Conservation (phyloP, 2,797 vertebrate genomes). For the Ambastaia sidthimunki region DNA sequence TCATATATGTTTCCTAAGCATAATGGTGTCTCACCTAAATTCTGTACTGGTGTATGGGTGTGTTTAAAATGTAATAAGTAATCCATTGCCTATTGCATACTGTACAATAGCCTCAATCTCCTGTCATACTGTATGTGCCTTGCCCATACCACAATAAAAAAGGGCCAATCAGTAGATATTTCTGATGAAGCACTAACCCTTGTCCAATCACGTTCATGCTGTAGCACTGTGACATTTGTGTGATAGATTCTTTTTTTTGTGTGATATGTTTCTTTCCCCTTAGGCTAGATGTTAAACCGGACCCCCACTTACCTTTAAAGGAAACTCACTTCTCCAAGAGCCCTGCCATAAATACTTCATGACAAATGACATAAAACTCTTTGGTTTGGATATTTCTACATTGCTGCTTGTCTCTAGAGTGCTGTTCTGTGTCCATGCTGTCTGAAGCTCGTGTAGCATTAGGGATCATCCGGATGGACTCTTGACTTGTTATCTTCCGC, state of each 20-base stretch:
- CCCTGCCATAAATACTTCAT: conserved; percentile 79
- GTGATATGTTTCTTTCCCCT: conserved; percentile 33
- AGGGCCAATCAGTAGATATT: not conserved
- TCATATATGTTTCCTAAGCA: too few relatives aligned
- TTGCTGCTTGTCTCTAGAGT: conserved; percentile 75
- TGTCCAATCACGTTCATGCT: not conserved
- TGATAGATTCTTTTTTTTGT: not conserved
- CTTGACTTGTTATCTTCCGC: conserved; percentile 64
- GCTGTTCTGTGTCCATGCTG: conserved; percentile 72
- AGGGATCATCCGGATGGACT: conserved; percentile 65
- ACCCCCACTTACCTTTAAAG: conserved; percentile 39
- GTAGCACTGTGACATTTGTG: not conserved
- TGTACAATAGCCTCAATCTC: too few relatives aligned
- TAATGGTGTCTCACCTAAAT: too few relatives aligned
- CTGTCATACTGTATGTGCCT: too few relatives aligned
- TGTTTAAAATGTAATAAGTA: too few relatives aligned
- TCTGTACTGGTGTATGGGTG: too few relatives aligned
- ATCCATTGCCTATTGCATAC: too few relatives aligned
- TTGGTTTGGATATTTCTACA: conserved; percentile 79
- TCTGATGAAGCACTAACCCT: not conserved
- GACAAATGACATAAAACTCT: conserved; percentile 78
- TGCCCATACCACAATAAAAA: too few relatives aligned
- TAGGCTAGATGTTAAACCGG: conserved; percentile 57
- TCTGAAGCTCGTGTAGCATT: conserved; percentile 66
- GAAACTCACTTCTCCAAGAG: conserved; percentile 68